These are phyloP conservation scores for Limnothrissa miodon DNA, from an alignment of 2,113 vertebrate genomes.

Conservation along the genomic window DNA sequence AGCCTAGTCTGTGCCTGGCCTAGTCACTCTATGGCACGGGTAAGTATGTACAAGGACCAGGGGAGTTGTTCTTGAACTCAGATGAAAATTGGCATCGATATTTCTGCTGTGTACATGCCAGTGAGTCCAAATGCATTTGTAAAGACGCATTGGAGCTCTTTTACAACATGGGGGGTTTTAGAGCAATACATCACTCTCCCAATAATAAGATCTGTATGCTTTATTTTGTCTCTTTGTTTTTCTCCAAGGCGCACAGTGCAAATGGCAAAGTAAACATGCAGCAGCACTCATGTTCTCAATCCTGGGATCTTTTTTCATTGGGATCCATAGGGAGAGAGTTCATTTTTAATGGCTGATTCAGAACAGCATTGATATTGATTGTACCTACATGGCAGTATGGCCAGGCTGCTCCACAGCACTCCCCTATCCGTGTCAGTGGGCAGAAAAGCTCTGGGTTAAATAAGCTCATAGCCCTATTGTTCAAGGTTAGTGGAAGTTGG, in stretches of 20 bases:
- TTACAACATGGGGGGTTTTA: neutral
- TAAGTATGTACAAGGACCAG: neutral
- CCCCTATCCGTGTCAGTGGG: neutral
- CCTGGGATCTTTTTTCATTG: neutral
- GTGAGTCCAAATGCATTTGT: constrained; percentile 1
- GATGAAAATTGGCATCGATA: neutral
- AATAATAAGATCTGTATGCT: neutral
- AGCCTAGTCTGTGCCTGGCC: neutral
- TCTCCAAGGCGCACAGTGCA: neutral
- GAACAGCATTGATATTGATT: constrained; percentile 14
- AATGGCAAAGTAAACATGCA: constrained; percentile 4
- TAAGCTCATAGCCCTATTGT: no score
- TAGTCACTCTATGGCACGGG: neutral
- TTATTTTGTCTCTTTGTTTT: neutral
- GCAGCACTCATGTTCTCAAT: neutral
- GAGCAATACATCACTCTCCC: neutral
- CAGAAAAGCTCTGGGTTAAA: neutral
- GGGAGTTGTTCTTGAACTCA: neutral
- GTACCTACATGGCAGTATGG: neutral
- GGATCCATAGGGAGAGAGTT: neutral
- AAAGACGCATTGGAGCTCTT: neutral
- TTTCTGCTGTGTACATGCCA: neutral
- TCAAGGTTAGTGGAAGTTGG: no score
- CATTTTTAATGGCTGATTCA: neutral
- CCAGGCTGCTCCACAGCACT: neutral